These are phyloP conservation scores for Archilochus colubris DNA, from an alignment of 2,113 vertebrate genomes.

Conservation along the genomic window DNA sequence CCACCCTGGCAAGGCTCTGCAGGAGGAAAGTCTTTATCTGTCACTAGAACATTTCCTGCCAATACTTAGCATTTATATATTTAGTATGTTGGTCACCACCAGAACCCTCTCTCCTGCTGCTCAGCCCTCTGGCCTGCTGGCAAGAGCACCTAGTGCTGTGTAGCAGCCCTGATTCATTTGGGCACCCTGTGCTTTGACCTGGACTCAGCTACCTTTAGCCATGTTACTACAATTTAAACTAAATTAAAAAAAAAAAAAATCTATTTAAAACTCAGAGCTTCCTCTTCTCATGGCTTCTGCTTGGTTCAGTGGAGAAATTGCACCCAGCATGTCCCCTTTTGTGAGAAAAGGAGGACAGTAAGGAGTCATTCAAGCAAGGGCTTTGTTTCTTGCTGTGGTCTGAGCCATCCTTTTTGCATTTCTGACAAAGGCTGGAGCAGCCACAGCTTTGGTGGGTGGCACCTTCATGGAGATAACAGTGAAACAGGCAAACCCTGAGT, in stretches of 20 bases:
- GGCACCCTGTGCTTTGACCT: not conserved
- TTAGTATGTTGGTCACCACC: not conserved
- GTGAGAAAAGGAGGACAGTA: not conserved
- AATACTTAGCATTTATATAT: not conserved
- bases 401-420: not conserved
- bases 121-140: not conserved
- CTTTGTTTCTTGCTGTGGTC: not conserved
- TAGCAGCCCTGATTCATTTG: fast-evolving
- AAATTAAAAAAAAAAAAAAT: too few species aligned
- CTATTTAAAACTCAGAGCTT: not conserved
- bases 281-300: not conserved
- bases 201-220: not conserved
- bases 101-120: not conserved
- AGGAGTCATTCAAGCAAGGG: not conserved
- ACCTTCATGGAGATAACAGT: not conserved
- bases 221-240: not conserved
- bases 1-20: fast-evolving
- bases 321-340: not conserved
- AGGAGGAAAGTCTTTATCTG: not conserved
- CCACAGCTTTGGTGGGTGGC: not conserved
- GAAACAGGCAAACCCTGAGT: not conserved
- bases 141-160: fast-evolving
- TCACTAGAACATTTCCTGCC: fast-evolving
- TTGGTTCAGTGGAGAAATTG: not conserved
- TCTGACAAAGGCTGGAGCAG: not conserved